Conservation (phyloP, 2,888 invertebrate species). For the Drosophila mayaguana region DNA sequence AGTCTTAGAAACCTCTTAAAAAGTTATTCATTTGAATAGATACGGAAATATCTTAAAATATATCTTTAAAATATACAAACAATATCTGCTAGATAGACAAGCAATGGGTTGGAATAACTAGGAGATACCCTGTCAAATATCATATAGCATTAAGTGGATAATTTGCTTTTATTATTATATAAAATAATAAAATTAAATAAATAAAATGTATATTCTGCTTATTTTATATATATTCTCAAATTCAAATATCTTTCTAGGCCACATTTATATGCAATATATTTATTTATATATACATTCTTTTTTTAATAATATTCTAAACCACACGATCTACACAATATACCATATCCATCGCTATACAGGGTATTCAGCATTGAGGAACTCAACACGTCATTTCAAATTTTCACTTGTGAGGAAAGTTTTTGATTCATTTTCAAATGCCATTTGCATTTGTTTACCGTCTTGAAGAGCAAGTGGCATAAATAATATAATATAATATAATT, state of each 20-base stretch:
- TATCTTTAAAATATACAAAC: background rate
- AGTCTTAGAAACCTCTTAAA: background rate
- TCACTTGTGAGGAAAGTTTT: conserved; percentile 53
- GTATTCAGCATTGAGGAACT: conserved; percentile 30
- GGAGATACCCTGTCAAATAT: background rate
- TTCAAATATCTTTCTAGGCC: no score
- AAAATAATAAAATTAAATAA: no score
- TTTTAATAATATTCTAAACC: no score
- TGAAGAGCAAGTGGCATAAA: conserved; percentile 27
- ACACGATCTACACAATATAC: background rate
- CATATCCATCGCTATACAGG: background rate
- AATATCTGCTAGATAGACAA: conserved; percentile 18
- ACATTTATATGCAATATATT: no score
- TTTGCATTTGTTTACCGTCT: conserved; percentile 39
- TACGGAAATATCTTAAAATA: background rate
- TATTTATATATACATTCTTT: no score
- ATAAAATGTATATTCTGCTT: background rate
- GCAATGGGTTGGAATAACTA: background rate
- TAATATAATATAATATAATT: conserved; percentile 41
- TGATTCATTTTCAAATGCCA: conserved; percentile 45
- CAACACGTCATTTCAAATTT: conserved; percentile 32
- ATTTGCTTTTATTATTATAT: background rate
- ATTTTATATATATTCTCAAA: background rate
- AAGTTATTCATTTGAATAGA: background rate
- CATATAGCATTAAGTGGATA: background rate